These are phyloP conservation scores for Pelosia muscerda DNA, from an alignment of 2,888 invertebrate genomes.

Conservation along the genomic window DNA sequence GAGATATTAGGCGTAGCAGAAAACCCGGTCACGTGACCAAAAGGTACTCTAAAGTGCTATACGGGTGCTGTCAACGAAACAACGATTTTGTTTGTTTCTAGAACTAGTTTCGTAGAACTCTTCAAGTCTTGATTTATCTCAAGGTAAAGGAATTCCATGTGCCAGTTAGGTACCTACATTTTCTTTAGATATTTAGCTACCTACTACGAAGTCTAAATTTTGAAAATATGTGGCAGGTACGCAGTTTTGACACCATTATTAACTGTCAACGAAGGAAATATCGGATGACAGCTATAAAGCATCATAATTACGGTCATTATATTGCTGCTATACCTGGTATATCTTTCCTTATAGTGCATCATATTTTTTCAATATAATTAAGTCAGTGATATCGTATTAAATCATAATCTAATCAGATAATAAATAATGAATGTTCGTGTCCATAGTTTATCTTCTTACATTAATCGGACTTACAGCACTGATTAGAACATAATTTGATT, in stretches of 20 bases:
- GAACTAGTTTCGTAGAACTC: background rate
- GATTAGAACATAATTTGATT: background rate
- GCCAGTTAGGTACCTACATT: slow-evolving; percentile 32
- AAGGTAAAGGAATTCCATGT: slow-evolving; percentile 54
- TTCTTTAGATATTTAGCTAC: slow-evolving; percentile 31
- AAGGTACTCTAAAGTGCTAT: background rate
- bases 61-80: background rate
- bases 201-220: background rate
- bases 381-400: background rate
- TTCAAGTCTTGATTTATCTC: slow-evolving; percentile 12
- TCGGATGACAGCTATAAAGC: slow-evolving; percentile 1
- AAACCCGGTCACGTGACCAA: background rate
- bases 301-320: slow-evolving; percentile 2
- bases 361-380: background rate
- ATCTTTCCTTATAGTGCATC: background rate
- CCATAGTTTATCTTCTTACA: background rate
- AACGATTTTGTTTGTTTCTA: background rate
- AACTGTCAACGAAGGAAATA: background rate
- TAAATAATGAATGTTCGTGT: background rate
- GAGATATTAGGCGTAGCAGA: too few relatives aligned
- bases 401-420: background rate
- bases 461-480: slow-evolving; percentile 6
- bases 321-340: background rate
- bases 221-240: background rate
- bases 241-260: background rate